A percentile compares a stretch with the other conserved stretches of the same genome.
These are phyloP conservation scores for Hyposmocoma kahamanoa DNA, from an alignment of 1,140 invertebrate species.

Conservation along the genomic window DNA sequence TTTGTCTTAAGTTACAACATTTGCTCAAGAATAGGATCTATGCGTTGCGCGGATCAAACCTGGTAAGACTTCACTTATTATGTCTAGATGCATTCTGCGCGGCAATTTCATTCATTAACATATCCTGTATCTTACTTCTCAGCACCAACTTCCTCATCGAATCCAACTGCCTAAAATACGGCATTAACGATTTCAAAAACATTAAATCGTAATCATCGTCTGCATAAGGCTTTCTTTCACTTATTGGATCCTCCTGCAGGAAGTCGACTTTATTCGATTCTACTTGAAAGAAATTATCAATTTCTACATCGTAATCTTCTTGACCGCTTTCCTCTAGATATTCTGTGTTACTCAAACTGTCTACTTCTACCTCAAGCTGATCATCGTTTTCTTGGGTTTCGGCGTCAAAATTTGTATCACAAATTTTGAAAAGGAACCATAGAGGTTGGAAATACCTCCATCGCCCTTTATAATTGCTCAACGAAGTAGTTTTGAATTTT, in stretches of 20 bases:
- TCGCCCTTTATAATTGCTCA: slow-evolving; percentile 24
- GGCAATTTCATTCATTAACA: slow-evolving; percentile 36
- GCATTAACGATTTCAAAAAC: slow-evolving; percentile 43
- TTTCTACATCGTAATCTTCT: too few species aligned
- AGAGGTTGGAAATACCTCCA: slow-evolving; percentile 36
- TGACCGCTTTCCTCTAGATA: too few species aligned
- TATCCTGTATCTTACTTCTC: slow-evolving; percentile 44
- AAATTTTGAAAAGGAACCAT: slow-evolving; percentile 30
- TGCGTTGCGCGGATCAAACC: too few species aligned
- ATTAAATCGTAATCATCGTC: slow-evolving; percentile 41
- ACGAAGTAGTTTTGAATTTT: slow-evolving; percentile 10
- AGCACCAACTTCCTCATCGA: slow-evolving; percentile 37
- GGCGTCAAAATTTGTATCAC: too few species aligned
- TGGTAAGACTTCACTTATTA: too few species aligned
- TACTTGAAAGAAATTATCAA: too few species aligned
- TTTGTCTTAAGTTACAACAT: too few species aligned
- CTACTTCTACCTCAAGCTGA: too few species aligned
- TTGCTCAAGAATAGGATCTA: too few species aligned
- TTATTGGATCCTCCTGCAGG: slow-evolving; percentile 14
- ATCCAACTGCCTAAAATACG: slow-evolving; percentile 32
- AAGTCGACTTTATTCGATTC: too few species aligned
- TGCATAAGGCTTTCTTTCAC: neutral
- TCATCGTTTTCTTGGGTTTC: too few species aligned
- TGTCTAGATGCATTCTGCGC: slow-evolving; percentile 10
- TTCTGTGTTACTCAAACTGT: too few species aligned